Conservation (phyloP, 2,113 vertebrate species). For the Astur gentilis region DNA sequence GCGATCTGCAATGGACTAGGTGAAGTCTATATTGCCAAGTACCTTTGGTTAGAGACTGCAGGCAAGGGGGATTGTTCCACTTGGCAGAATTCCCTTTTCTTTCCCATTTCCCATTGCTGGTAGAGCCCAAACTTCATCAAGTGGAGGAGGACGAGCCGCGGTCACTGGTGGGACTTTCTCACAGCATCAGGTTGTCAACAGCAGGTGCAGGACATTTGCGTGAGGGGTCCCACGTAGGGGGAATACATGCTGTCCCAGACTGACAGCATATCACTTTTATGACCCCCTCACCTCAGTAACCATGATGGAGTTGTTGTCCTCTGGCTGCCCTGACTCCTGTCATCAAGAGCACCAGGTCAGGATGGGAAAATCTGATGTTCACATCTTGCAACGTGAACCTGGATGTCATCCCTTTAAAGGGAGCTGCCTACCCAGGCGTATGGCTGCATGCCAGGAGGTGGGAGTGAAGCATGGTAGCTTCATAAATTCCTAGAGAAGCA, state of each 20-base stretch:
- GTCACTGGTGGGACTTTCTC: not conserved
- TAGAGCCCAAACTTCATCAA: not conserved
- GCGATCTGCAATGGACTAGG: rapidly evolving
- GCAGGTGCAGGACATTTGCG: not conserved
- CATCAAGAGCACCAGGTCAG: not conserved
- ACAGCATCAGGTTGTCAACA: not conserved
- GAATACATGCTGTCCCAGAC: rapidly evolving
- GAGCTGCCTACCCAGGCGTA: not conserved
- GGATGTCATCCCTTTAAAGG: not conserved
- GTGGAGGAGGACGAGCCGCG: not conserved
- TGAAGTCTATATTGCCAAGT: not conserved
- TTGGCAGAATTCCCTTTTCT: not conserved
- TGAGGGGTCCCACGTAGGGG: rapidly evolving
- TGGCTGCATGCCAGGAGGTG: not conserved
- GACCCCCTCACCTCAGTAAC: not conserved
- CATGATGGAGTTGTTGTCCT: not conserved
- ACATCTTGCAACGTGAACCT: not conserved
- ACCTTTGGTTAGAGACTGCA: not conserved
- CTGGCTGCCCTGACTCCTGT: not conserved
- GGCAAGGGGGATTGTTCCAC: not conserved
- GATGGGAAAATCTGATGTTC: not conserved
- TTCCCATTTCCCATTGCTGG: not conserved
- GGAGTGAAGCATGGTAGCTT: not conserved
- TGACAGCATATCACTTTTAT: not conserved
- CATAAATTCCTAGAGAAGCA: not conserved